phyloP scores from a whole-genome alignment of 1,140 invertebrate species.

The Heliconius himera region DNA sequence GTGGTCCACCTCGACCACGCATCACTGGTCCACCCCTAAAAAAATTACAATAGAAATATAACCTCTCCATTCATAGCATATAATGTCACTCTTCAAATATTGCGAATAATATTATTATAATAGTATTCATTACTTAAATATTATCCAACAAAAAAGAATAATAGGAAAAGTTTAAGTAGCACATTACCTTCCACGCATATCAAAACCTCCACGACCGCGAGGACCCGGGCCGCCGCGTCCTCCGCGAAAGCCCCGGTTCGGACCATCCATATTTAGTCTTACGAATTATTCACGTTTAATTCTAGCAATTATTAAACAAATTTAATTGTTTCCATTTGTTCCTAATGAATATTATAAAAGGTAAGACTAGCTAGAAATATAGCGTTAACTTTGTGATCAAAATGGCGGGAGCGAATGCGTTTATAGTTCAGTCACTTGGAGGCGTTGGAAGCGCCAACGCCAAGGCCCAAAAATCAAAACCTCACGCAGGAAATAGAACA shows the following conservation, averaged over 20 bases:
- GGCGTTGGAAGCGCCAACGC: slow-evolving; percentile 1
- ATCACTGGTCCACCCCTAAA: slow-evolving; percentile 63
- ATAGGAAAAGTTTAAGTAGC: neutral
- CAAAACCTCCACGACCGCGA: slow-evolving; percentile 69
- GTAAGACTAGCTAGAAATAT: neutral
- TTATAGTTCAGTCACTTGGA: neutral
- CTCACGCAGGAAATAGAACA: slow-evolving; percentile 1
- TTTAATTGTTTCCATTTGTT: neutral
- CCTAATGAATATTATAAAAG: neutral
- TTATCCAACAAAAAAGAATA: neutral
- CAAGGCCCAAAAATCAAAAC: neutral
- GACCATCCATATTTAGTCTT: slow-evolving; percentile 55
- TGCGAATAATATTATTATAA: neutral
- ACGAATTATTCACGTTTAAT: neutral
- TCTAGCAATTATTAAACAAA: neutral
- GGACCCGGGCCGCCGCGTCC: slow-evolving; percentile 66
- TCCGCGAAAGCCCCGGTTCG: slow-evolving; percentile 68
- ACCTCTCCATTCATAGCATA: neutral
- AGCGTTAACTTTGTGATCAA: slow-evolving; percentile 10
- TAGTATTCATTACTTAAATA: neutral
- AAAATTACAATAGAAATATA: slow-evolving; percentile 18
- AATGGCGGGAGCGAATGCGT: slow-evolving; percentile 20
- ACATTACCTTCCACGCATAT: slow-evolving; percentile 72
- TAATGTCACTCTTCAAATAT: neutral
- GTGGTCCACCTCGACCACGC: slow-evolving; percentile 67